Conservation (phyloP, 2,888 invertebrate genomes). For the Drosophila tripunctata region DNA sequence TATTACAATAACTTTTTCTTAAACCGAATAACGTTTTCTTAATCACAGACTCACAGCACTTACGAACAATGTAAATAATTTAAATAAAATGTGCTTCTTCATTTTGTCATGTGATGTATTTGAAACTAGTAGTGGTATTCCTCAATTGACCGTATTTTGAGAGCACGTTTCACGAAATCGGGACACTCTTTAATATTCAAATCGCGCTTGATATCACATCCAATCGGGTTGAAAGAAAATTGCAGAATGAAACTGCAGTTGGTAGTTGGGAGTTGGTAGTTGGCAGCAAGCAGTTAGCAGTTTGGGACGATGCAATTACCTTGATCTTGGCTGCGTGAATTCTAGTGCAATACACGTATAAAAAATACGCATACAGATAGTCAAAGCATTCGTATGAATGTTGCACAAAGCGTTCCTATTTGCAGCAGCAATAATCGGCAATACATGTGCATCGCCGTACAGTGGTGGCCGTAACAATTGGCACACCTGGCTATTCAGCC, state of each 20-base stretch:
- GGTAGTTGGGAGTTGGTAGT: slow-evolving; percentile 43
- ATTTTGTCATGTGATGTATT: slow-evolving; percentile 3
- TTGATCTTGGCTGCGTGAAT: slow-evolving; percentile 66
- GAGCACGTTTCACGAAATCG: slow-evolving; percentile 10
- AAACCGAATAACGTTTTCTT: neutral
- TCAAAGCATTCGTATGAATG: slow-evolving; percentile 20
- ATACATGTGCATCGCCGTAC: slow-evolving; percentile 26
- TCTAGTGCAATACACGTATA: slow-evolving; percentile 55
- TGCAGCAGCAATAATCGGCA: slow-evolving; percentile 17
- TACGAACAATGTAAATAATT: slow-evolving; percentile 33
- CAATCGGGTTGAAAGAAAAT: slow-evolving; percentile 58
- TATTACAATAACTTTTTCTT: neutral
- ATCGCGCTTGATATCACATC: slow-evolving; percentile 44
- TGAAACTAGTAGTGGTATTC: neutral
- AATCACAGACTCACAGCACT: slow-evolving; percentile 2
- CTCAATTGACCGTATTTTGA: neutral
- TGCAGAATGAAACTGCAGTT: slow-evolving; percentile 58
- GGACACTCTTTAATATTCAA: slow-evolving; percentile 19
- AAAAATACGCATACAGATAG: neutral
- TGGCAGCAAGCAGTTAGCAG: slow-evolving; percentile 38
- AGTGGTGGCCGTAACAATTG: slow-evolving; percentile 7
- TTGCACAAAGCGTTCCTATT: slow-evolving; percentile 37
- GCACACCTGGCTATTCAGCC: no score
- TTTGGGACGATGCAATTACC: slow-evolving; percentile 62
- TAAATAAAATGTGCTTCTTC: slow-evolving; percentile 8